Conservation (phyloP, 2,113 vertebrate species). For the Sialia sialis region DNA sequence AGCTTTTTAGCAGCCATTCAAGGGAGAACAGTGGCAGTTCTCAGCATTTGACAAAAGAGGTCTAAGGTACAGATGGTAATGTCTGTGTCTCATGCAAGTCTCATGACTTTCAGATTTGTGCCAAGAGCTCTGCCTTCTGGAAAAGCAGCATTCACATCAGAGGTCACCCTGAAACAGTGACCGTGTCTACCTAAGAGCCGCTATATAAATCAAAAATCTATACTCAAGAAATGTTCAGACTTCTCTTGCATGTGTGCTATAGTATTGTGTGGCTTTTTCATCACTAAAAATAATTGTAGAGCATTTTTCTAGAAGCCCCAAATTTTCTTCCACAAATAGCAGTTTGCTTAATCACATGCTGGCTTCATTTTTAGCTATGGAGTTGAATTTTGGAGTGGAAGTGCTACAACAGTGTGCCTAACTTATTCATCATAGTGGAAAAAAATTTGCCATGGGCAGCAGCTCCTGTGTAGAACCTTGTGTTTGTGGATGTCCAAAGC, state of each 20-base stretch:
- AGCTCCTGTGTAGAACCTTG: not conserved
- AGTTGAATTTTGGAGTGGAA: not conserved
- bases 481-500: not conserved
- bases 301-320: not conserved
- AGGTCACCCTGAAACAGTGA: not conserved
- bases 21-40: not conserved
- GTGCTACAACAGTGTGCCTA: not conserved
- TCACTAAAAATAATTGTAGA: not conserved
- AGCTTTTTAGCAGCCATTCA: not conserved
- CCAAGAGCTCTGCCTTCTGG: not conserved
- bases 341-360: not conserved
- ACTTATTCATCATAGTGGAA: not conserved
- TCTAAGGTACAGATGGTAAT: not conserved
- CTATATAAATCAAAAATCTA: not conserved
- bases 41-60: not conserved
- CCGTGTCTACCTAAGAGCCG: not conserved
- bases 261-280: not conserved
- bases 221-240: not conserved
- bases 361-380: not conserved
- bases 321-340: not conserved
- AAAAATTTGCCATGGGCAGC: not conserved
- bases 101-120: not conserved
- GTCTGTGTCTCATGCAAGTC: slow-evolving; percentile 18
- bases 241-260: not conserved
- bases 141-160: not conserved